Evolutionary conservation across 2,888 invertebrate species (phyloP).

Genomic region (Dolichopus griseipennis): DNA sequence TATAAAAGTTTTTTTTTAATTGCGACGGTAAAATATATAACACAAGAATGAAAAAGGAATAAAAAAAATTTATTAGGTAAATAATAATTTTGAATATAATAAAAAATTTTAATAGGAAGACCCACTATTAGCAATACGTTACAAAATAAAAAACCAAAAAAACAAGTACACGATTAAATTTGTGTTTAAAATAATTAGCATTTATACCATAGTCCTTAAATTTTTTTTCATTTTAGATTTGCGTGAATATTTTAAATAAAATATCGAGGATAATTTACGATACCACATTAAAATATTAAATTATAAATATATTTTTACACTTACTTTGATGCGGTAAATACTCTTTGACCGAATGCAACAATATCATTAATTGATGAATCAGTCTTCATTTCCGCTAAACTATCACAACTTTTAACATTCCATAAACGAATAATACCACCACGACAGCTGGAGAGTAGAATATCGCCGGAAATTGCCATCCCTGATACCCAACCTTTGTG

Average conservation of each 20-base stretch:
- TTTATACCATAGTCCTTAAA: no score
- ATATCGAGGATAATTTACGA: no score
- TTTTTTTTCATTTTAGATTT: no score
- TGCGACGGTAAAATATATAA: neutral
- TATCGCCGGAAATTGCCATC: slow-evolving; percentile 50
- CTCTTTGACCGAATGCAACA: slow-evolving; percentile 53
- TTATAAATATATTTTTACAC: slow-evolving; percentile 32
- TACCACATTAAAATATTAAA: no score
- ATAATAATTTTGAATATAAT: no score
- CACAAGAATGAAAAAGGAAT: neutral
- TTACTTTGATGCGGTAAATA: slow-evolving; percentile 80
- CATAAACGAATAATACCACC: slow-evolving; percentile 69
- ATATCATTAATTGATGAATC: slow-evolving; percentile 62
- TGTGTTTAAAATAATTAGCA: no score
- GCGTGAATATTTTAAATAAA: no score
- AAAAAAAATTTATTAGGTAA: neutral
- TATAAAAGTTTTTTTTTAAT: neutral
- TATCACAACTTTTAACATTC: slow-evolving; percentile 58
- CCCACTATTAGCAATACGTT: no score
- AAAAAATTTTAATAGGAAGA: no score
- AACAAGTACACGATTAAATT: no score
- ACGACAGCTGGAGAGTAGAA: slow-evolving; percentile 66
- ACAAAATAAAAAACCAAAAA: no score
- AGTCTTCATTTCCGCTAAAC: slow-evolving; percentile 58
- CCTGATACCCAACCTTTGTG: slow-evolving; percentile 84